phyloP scores from a whole-genome alignment of 37 sponge, comb jelly and placozoan species.

The Aplysina aerophoba region DNA sequence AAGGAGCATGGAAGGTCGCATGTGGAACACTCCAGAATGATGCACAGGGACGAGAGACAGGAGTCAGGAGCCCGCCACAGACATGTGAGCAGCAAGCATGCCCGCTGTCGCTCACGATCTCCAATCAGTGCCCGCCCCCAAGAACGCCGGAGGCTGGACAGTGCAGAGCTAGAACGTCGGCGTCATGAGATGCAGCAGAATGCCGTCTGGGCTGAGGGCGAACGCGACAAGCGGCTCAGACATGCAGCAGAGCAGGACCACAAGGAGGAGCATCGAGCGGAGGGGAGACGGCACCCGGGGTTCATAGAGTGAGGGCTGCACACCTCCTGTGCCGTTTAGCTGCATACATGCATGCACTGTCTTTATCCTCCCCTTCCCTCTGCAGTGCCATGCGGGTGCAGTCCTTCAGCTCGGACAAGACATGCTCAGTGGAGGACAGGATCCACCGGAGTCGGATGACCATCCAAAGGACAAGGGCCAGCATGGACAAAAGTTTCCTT shows the following conservation, averaged over 20 bases:
- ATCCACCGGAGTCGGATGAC: conserved; percentile 78
- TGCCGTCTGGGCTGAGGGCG: conserved; percentile 70
- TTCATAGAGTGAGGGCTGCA: conserved; percentile 37
- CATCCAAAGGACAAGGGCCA: conserved; percentile 79
- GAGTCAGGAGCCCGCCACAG: too few relatives aligned
- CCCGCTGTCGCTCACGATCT: not conserved
- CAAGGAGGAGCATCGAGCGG: not conserved
- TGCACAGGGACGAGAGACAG: too few relatives aligned
- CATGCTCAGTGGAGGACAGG: conserved; percentile 63
- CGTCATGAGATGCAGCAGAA: conserved; percentile 76
- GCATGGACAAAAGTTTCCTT: conserved; percentile 61
- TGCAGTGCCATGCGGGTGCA: conserved; percentile 64
- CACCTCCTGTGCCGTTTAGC: not conserved
- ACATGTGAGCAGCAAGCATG: too few relatives aligned
- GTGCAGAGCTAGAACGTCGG: conserved; percentile 63
- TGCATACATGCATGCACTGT: not conserved
- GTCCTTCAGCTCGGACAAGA: conserved; percentile 42
- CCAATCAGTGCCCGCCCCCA: not conserved
- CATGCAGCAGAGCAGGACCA: conserved; percentile 6
- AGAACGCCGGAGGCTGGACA: conserved; percentile 29
- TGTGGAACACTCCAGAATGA: too few relatives aligned
- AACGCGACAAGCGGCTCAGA: conserved; percentile 63
- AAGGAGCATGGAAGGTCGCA: not conserved
- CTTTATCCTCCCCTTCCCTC: not conserved
- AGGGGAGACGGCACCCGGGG: not conserved